These are phyloP conservation scores for Tenrec ecaudatus DNA, from an alignment of 2,113 vertebrate genomes.

Conservation along the genomic window DNA sequence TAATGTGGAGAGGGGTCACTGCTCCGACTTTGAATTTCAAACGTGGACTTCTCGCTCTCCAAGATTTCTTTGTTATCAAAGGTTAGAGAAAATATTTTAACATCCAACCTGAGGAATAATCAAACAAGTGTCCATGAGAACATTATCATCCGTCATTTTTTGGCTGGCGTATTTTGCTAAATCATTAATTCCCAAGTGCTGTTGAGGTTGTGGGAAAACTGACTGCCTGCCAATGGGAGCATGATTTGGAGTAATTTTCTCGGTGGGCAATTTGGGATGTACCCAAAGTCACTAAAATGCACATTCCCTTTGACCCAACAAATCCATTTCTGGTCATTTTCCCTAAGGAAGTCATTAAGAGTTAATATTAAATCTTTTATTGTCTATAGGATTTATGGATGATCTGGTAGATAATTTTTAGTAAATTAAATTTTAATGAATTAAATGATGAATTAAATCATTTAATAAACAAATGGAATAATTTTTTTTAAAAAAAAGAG, in stretches of 20 bases:
- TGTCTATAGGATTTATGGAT: neutral
- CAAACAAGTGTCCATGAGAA: constrained; percentile 26
- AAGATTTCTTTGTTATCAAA: neutral
- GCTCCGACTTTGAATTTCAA: constrained; percentile 30
- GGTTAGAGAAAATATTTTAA: neutral
- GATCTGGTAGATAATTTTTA: neutral
- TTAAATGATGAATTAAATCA: neutral
- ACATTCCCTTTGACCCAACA: neutral
- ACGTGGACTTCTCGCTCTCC: neutral
- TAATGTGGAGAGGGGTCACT: neutral
- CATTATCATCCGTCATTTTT: too few species aligned
- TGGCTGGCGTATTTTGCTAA: neutral
- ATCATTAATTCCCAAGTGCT: neutral
- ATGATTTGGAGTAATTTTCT: neutral
- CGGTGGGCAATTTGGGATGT: neutral
- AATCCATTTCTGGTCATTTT: neutral
- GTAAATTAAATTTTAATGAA: neutral
- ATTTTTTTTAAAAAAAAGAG: too few species aligned
- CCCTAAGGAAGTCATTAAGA: constrained; percentile 46
- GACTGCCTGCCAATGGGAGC: neutral
- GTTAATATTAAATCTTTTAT: neutral
- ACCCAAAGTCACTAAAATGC: neutral
- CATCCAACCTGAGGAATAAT: constrained; percentile 31
- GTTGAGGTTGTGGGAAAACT: neutral
- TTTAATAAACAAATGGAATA: constrained; percentile 39